Evolutionary conservation across 2,113 vertebrate genomes (phyloP).

Genomic region (Cyanoramphus novaezelandiae): DNA sequence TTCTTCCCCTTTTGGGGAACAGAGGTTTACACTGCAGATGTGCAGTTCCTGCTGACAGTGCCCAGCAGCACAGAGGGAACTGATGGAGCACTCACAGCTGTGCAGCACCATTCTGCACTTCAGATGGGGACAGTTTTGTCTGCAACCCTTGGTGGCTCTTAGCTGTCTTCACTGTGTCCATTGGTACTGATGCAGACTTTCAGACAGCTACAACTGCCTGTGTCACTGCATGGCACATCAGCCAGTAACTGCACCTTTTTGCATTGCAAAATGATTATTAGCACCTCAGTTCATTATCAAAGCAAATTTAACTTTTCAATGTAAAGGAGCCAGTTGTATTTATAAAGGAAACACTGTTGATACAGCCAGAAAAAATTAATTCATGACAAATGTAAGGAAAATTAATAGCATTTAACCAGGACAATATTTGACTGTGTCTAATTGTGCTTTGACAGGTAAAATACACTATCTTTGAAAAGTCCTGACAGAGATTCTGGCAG

Average conservation of each 20-base stretch:
- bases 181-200: rapidly evolving
- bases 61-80: neutral
- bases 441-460: slow-evolving; percentile 66
- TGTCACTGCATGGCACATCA: neutral
- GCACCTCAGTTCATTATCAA: slow-evolving; percentile 72
- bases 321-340: slow-evolving; percentile 60
- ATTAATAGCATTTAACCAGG: slow-evolving; percentile 75
- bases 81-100: rapidly evolving
- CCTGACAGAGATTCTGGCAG: neutral
- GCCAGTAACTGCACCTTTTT: slow-evolving; percentile 64
- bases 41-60: neutral
- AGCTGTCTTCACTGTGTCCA: neutral
- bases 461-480: neutral
- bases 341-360: slow-evolving; percentile 70
- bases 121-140: neutral
- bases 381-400: slow-evolving; percentile 70
- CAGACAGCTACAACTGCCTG: neutral
- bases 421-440: slow-evolving; percentile 73
- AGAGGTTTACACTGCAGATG: neutral
- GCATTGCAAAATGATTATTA: slow-evolving; percentile 75
- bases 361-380: slow-evolving; percentile 70
- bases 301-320: slow-evolving; percentile 74
- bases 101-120: rapidly evolving
- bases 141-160: rapidly evolving
- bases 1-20: too few species aligned